Percentiles rank a stretch among this genome's conserved stretches.
Evolutionary conservation across 2,113 vertebrate genomes (phyloP).

Genomic region (Leptodactylus fuscus): DNA sequence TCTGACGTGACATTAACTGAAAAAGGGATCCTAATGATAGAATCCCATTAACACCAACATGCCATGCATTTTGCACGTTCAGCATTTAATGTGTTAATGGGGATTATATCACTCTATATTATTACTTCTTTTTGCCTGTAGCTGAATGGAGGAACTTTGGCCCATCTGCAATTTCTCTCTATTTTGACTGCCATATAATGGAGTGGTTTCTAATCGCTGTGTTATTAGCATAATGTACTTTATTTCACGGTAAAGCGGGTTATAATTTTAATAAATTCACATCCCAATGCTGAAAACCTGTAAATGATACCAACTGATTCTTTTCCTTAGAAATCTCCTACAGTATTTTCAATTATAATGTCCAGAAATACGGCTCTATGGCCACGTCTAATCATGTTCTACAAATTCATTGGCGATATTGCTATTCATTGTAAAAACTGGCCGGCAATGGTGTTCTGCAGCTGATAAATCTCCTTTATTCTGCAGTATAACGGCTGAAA

Average conservation of each 20-base stretch:
- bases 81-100: background rate
- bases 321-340: background rate
- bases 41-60: background rate
- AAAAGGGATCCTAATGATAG: too few relatives aligned
- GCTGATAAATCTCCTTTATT: conserved; percentile 25
- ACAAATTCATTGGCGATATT: background rate
- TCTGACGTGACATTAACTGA: too few relatives aligned
- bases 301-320: background rate
- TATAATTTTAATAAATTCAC: conserved; percentile 28
- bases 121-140: background rate
- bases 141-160: background rate
- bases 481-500: conserved; percentile 1
- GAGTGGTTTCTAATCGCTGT: conserved; percentile 35
- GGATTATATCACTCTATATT: background rate
- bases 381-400: background rate
- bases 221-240: conserved; percentile 32
- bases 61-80: background rate
- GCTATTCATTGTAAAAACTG: background rate
- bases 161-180: conserved; percentile 13
- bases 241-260: background rate
- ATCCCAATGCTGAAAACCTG: background rate
- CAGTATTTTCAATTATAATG: background rate
- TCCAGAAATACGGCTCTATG: background rate
- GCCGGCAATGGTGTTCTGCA: background rate
- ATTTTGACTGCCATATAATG: background rate